phyloP scores from a whole-genome alignment of 2,797 vertebrate species.

The Orientallactaga sibirica region DNA sequence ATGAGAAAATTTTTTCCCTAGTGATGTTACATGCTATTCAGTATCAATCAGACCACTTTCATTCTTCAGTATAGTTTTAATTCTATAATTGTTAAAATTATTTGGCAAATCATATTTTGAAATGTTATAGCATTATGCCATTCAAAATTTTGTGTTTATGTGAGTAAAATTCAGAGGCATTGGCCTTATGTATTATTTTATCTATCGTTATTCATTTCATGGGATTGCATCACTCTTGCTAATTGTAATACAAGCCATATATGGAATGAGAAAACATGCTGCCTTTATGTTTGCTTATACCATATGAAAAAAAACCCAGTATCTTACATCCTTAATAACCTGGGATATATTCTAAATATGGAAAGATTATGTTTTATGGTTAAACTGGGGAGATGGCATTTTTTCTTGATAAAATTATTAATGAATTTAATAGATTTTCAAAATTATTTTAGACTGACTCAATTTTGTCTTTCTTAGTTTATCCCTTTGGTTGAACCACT shows the following conservation, averaged over 20 bases:
- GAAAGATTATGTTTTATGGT: neutral
- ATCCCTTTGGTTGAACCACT: neutral
- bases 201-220: neutral
- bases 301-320: neutral
- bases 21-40: slow-evolving; percentile 34
- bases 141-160: slow-evolving; percentile 17
- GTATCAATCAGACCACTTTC: slow-evolving; percentile 42
- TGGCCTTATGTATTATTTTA: neutral
- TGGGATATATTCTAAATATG: neutral
- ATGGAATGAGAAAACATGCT: neutral
- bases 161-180: neutral
- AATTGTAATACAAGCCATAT: neutral
- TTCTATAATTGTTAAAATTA: neutral
- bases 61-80: neutral
- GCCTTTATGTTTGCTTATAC: neutral
- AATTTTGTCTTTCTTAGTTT: slow-evolving; percentile 10
- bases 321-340: neutral
- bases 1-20: neutral
- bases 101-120: slow-evolving; percentile 42
- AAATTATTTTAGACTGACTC: neutral
- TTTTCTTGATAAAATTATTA: slow-evolving; percentile 16
- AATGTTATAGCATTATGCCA: slow-evolving; percentile 22
- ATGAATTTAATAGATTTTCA: slow-evolving; percentile 12
- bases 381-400: neutral
- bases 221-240: neutral